Percentiles rank a stretch among this genome's conserved stretches.
phyloP scores from a whole-genome alignment of 2,113 vertebrate genomes.

The Pionites leucogaster region DNA sequence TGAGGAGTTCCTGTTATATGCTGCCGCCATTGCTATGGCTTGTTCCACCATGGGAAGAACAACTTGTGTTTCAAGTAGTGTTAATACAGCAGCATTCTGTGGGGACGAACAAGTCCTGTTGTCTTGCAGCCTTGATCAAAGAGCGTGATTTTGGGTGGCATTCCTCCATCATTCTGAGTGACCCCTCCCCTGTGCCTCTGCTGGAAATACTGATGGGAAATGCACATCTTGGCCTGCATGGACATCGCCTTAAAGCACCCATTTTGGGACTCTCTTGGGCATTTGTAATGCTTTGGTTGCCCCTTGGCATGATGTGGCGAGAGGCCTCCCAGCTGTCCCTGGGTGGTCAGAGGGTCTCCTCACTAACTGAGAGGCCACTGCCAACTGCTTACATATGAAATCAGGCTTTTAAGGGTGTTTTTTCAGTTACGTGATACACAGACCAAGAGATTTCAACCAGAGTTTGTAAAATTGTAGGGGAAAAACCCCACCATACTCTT shows the following conservation, averaged over 20 bases:
- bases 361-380: background rate
- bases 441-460: background rate
- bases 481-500: background rate
- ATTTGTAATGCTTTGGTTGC: background rate
- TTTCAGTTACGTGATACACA: background rate
- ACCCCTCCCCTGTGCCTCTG: background rate
- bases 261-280: fast-evolving
- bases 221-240: fast-evolving
- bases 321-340: fast-evolving
- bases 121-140: background rate
- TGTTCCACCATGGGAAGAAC: background rate
- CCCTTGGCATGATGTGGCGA: fast-evolving
- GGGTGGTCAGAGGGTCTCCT: fast-evolving
- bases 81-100: background rate
- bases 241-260: background rate
- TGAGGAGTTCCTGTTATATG: background rate
- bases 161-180: background rate
- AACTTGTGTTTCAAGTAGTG: background rate
- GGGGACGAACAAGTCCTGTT: fast-evolving
- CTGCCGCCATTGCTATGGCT: background rate
- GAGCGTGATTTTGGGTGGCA: background rate
- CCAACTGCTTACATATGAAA: background rate
- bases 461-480: background rate
- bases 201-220: background rate
- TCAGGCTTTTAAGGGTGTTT: background rate